Base-by-base conservation (phyloP, 30 jellyfish, hydroid and myxozoan species). In the Pelagia noctiluca region DNA sequence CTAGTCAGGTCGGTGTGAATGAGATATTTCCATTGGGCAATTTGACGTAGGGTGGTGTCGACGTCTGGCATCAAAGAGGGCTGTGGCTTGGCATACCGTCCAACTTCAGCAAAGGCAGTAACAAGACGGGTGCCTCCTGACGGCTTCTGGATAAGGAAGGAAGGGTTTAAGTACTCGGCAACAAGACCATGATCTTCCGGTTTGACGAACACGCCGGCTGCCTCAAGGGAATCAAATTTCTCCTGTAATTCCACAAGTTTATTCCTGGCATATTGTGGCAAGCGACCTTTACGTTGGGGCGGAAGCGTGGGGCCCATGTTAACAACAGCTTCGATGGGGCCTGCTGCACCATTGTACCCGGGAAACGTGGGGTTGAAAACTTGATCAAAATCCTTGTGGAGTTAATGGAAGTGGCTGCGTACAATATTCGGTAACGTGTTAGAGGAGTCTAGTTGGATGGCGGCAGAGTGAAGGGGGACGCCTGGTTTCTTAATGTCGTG, bases 31-130 rank as follows among this genome's bases (percentile, higher is more conserved):
- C 96, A 86, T 13, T 31, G 77, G 33, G 64, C 87, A 53, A 86
- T 86, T 19, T 29, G 52, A 4, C 87, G 96, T 33, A 86, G 92
- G 22, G 93, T 86, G 16, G 88, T 22, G 71, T 77, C 71, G 42
- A 86, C 96, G 34, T 86, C 88, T 0, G 96, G 91, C 93, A 86
- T 62, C 54, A 86, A 28, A n/a, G 96, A 32, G 11, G 96, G 96
- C 64, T 86, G 93, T 10, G 92, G 96, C 49, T 86, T 86, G 29
- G 80, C 48, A 61, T 76, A 86, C 25, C 42, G 49, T 13, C 73
- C 93, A 29, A 86, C 92, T 18, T 86, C 96, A 8, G 72, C 76
- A 78, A 86, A 86, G 87, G 92, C 47, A 3, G 96, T 86, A 2
- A 86, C 96, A 5, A 76, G 88, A 22, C 93, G 85, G 50, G 22